Percentiles rank a stretch among this genome's conserved stretches.
These are phyloP conservation scores for Chrysopilus asiliformis DNA, from an alignment of 2,888 invertebrate species.

Conservation along the genomic window DNA sequence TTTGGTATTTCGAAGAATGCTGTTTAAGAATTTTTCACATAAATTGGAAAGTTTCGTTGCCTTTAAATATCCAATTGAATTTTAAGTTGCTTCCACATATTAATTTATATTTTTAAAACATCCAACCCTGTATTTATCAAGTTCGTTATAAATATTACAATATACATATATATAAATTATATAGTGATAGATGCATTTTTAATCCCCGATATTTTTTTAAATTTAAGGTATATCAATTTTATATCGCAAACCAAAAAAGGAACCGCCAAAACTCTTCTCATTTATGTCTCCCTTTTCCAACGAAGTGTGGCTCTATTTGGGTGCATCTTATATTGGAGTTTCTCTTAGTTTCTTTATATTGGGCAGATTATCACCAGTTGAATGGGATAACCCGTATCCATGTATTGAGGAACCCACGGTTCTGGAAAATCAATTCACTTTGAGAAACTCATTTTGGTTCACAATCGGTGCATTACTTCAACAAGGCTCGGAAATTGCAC, in stretches of 20 bases:
- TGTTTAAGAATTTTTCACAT: no score
- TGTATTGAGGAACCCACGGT: constrained; percentile 73
- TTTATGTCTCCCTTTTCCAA: constrained; percentile 82
- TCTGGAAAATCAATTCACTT: constrained; percentile 70
- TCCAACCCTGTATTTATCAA: no score
- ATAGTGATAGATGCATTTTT: no score
- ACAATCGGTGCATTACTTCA: constrained; percentile 72
- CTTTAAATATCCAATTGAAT: no score
- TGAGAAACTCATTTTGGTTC: constrained; percentile 81
- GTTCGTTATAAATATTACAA: no score
- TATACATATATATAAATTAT: no score
- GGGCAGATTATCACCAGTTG: constrained; percentile 69
- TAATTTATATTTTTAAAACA: no score
- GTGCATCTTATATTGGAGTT: constrained; percentile 68
- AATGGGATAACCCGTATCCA: constrained; percentile 81
- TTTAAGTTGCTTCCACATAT: no score
- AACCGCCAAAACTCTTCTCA: constrained; percentile 78
- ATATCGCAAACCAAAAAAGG: constrained; percentile 73
- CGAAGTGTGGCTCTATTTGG: constrained; percentile 75
- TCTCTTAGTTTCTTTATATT: constrained; percentile 65
- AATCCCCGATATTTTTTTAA: no score
- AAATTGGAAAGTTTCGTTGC: no score
- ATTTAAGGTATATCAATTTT: constrained; percentile 68
- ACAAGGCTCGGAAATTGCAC: constrained; percentile 78
- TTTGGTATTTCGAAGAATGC: no score